Percentiles rank a stretch among this genome's conserved stretches.
These are phyloP conservation scores for Balearica regulorum DNA, from an alignment of 2,797 vertebrate genomes.

Conservation along the genomic window DNA sequence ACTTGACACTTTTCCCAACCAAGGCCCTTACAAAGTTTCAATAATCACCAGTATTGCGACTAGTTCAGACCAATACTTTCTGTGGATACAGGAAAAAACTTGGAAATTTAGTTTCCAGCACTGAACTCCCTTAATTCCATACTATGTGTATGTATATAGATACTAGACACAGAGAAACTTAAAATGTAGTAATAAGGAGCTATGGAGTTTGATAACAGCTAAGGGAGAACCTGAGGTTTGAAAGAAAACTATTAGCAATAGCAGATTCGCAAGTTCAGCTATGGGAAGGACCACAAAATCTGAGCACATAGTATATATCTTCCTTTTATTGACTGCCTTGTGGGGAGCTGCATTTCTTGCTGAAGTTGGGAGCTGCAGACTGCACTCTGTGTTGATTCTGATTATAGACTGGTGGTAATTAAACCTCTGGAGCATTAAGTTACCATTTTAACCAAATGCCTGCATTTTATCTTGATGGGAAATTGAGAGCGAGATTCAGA, in stretches of 20 bases:
- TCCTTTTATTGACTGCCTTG: background rate
- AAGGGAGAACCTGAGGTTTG: background rate
- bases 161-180: background rate
- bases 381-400: constrained; percentile 1
- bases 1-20: background rate
- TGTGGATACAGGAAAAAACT: background rate
- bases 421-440: constrained; percentile 59
- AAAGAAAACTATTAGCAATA: background rate
- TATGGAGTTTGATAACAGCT: background rate
- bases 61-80: background rate
- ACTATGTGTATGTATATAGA: accelerated
- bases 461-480: constrained; percentile 54
- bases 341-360: background rate
- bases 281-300: constrained; percentile 15
- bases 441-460: constrained; percentile 61
- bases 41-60: background rate
- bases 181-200: background rate
- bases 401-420: constrained; percentile 41
- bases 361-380: background rate
- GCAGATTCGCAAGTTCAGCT: background rate
- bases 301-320: background rate
- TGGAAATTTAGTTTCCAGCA: background rate
- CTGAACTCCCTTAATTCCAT: background rate
- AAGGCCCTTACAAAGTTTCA: background rate
- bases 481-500: constrained; percentile 22